Evolutionary conservation across 1,140 invertebrate species (phyloP), one percentile per base, ranked within the genome.

Genomic region (Pygmarrhopalites habei): DNA sequence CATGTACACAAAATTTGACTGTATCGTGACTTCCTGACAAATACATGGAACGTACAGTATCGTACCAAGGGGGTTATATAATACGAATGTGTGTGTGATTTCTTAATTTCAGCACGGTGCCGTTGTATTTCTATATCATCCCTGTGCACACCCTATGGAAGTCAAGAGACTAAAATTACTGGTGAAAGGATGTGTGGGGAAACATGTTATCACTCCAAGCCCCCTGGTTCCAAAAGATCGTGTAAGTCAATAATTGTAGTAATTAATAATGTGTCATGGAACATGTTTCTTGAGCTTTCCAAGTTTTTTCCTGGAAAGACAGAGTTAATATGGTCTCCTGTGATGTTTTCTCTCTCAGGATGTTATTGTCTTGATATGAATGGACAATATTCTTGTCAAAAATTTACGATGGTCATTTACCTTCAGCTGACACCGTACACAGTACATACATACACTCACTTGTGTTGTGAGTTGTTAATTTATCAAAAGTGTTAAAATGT

Each of bases 101-200:
- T n/a, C n/a, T n/a, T n/a, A n/a, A n/a, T 75, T 77, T 29, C 71
- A 86, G 81, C 90, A 93, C 75, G 90, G 91, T 57, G 85, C 84
- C 2, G 79, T 93, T 41, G 86, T 90, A 1, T 85, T 92, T 81
- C 74, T 94, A 10, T 92, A 92, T 73, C 89, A 95, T 80, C 91
- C 91, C 1, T 95, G 91, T 77, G 85, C 88, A 10, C 82, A 88
- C 76, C 77, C 77, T 1, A 64, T 77, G 4, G 80, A 88, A 77
- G 81, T 92, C 0, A 72, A 83, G 35, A 67, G 76, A 49, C 76
- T 93, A 59, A 82, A 80, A 72, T 73, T 77, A 46, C 62, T 91
- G 1, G 82, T 93, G 0, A 81, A 72, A 26, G 75, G 76, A 1
- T 95, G 91, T 75, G 72, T 92, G 0, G 83, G 86, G 65, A 81